A percentile compares a stretch with the other conserved stretches of the same genome.
Conservation (phyloP, 1,140 invertebrate species). For the Archegozetes longisetosus region DNA sequence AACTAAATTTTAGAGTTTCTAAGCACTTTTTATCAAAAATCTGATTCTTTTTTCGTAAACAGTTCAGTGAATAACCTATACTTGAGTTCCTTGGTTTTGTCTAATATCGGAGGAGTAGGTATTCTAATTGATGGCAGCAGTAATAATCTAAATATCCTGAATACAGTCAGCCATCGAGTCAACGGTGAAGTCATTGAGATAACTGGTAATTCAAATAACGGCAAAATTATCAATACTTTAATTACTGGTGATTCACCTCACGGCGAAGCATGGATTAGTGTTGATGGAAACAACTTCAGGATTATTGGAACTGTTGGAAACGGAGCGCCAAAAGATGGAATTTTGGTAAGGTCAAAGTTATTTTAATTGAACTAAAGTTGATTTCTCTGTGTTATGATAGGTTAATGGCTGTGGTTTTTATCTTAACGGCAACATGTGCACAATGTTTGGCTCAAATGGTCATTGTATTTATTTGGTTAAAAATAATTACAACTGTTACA, state of each 20-base stretch:
- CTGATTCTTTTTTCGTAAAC: neutral
- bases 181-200: neutral
- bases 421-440: neutral
- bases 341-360: neutral
- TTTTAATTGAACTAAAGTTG: too few species aligned
- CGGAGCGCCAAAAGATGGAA: neutral
- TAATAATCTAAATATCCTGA: neutral
- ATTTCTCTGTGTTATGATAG: neutral
- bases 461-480: neutral
- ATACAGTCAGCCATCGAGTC: neutral
- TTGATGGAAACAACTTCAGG: neutral
- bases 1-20: neutral
- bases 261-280: neutral
- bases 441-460: neutral
- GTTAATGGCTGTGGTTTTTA: neutral
- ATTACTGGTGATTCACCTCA: neutral
- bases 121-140: neutral
- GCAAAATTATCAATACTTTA: neutral
- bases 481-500: neutral
- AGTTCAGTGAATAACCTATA: neutral
- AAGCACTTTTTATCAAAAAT: neutral
- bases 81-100: neutral
- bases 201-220: neutral
- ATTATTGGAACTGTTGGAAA: neutral
- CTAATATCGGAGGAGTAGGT: neutral